Evolutionary conservation across 1,140 invertebrate species (phyloP).

Genomic region (Scaptomyza hsui): DNA sequence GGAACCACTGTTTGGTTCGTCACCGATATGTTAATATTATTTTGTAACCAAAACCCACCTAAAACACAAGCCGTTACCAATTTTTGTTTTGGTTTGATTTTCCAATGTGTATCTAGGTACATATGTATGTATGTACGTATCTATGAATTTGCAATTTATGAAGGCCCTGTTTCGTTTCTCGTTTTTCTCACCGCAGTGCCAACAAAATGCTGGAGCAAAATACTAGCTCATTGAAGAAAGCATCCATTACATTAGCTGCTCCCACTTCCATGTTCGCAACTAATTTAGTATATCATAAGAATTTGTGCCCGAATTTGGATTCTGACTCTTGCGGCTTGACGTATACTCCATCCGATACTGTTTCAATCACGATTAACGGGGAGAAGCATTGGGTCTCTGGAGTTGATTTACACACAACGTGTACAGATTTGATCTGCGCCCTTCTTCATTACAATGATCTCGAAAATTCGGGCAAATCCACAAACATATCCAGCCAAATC

Average conservation of each 20-base stretch:
- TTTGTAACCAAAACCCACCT: too few species aligned
- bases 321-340: constrained; percentile 84
- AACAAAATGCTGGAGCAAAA: constrained; percentile 34
- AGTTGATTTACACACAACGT: constrained; percentile 90
- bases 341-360: constrained; percentile 85
- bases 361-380: constrained; percentile 91
- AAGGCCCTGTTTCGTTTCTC: not conserved
- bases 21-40: too few species aligned
- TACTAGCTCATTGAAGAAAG: constrained; percentile 15
- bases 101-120: too few species aligned
- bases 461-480: constrained; percentile 12
- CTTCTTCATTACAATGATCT: constrained; percentile 83
- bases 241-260: too few species aligned
- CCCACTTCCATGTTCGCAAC: not conserved
- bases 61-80: too few species aligned
- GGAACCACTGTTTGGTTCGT: too few species aligned
- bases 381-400: constrained; percentile 92
- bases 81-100: too few species aligned
- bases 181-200: constrained; percentile 9
- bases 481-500: constrained; percentile 23
- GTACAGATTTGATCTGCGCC: constrained; percentile 90
- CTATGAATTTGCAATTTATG: too few species aligned
- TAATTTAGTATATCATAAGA: not conserved
- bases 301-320: constrained; percentile 29
- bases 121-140: too few species aligned